Evolutionary conservation across 92 coral and sea anemone species (phyloP), one percentile per base, ranked within the genome.

Genomic region (Porites lobata): DNA sequence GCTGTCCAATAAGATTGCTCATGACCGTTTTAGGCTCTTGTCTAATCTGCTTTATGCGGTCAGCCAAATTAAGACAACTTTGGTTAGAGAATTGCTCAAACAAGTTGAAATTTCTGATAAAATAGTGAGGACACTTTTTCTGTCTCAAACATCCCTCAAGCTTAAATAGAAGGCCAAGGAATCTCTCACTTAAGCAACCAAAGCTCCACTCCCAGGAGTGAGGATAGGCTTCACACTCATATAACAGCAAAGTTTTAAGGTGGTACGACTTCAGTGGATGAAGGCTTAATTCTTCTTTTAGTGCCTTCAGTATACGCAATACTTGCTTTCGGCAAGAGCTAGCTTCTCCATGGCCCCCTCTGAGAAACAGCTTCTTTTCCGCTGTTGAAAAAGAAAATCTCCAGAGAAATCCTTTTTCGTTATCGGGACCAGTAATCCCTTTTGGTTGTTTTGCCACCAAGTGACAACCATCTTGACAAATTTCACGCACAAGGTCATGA

Each of bases 361-460:
- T 56, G 1, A 6, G 82, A 52, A 91, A 83, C 38, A 95, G 77
- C 80, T 77, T 91, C 84, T 94, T 95, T 71, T 94, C 96, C 12
- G 98, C 95, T 8, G 21, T 12, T 3, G 95, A 89, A 67, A 95
- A 95, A 24, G 98, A 94, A 83, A 66, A 95, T 9, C 86, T 65
- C 96, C 95, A 94, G 7, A 91, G 26, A 26, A 83, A 88, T 20
- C 75, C 79, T 50, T 87, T 89, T 69, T 86, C 93, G 1, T 69
- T 76, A 4, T 76, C 85, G 9, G 72, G 29, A 47, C 81, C 80
- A 29, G 14, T 8, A 62, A 21, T 47, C 9, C 77, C 69, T 69
- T 80, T 90, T 24, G 98, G 94, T 57, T 76, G 84, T 88, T 95
- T 95, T 56, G 95, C 95, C 70, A 95, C 95, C 20, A 95, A 67